phyloP scores from a whole-genome alignment of 1,140 invertebrate species.

The Ruditapes philippinarum region DNA sequence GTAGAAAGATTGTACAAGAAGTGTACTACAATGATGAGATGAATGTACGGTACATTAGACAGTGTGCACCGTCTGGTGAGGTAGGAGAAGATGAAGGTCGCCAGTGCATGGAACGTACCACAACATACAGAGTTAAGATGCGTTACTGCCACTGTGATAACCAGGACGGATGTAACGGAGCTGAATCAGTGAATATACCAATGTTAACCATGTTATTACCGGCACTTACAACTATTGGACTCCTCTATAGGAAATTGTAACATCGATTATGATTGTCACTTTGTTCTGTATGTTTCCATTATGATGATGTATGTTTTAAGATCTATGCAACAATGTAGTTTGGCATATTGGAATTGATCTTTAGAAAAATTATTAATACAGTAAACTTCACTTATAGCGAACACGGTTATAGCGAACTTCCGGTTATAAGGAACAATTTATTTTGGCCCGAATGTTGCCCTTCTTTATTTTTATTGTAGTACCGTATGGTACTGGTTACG shows the following conservation, averaged over 20 bases:
- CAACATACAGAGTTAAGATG: conserved; percentile 84
- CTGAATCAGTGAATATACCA: conserved; percentile 60
- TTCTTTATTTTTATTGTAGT: no score
- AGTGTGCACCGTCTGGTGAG: conserved; percentile 83
- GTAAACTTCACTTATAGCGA: no score
- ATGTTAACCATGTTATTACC: conserved; percentile 60
- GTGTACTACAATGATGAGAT: conserved; percentile 84
- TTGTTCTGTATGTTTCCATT: not conserved
- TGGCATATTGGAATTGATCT: no score
- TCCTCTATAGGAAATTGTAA: conserved; percentile 62
- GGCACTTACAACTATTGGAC: conserved; percentile 47
- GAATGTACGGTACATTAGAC: conserved; percentile 85
- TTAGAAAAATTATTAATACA: no score
- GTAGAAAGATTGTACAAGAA: conserved; percentile 86
- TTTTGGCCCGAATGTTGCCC: no score
- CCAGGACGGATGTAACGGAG: conserved; percentile 86
- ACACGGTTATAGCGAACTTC: no score
- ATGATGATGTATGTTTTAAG: not conserved
- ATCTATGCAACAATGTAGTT: conserved; percentile 30
- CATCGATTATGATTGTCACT: not conserved
- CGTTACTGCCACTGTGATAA: conserved; percentile 86
- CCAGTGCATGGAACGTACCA: conserved; percentile 83
- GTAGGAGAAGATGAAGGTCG: conserved; percentile 85
- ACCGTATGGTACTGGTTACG: no score
- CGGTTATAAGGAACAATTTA: no score